phyloP scores from a whole-genome alignment of 1,140 invertebrate species.

The Sinonovacula constricta region DNA sequence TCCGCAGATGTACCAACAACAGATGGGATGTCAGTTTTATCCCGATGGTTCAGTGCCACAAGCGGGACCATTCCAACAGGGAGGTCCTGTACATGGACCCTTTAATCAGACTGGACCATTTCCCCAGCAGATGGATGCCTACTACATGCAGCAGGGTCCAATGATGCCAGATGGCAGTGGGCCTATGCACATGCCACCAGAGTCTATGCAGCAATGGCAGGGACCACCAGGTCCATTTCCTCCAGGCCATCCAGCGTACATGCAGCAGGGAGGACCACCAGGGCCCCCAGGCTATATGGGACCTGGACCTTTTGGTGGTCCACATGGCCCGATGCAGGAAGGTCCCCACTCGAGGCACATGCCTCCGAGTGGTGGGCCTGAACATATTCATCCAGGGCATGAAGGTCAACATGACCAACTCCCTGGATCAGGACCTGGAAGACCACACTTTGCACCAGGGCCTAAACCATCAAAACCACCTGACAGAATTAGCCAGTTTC shows the following conservation, averaged over 20 bases:
- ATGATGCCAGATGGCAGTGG: neutral
- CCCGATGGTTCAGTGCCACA: conserved; percentile 31
- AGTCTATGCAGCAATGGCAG: neutral
- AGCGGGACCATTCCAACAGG: neutral
- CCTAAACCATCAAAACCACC: neutral
- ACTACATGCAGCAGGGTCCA: conserved; percentile 22
- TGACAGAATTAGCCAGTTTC: neutral
- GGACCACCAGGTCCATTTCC: neutral
- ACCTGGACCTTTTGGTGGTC: neutral
- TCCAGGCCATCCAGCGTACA: neutral
- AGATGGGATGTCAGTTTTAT: conserved; percentile 11
- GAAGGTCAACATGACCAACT: too few relatives aligned
- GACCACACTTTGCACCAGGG: too few relatives aligned
- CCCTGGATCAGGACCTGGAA: too few relatives aligned
- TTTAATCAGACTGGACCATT: conserved; percentile 20
- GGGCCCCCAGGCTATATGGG: conserved; percentile 11
- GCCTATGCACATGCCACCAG: neutral
- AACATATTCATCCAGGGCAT: neutral
- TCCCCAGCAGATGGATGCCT: conserved; percentile 22
- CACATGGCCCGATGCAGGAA: neutral
- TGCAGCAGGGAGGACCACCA: neutral
- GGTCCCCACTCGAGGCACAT: too few relatives aligned
- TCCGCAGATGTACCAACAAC: conserved; percentile 24
- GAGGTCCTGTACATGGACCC: conserved; percentile 10
- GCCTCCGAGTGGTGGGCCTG: too few relatives aligned